A percentile compares a stretch with the other conserved stretches of the same genome.
Evolutionary conservation across 2,113 vertebrate species (phyloP).

Genomic region (Vanacampus margaritifer): DNA sequence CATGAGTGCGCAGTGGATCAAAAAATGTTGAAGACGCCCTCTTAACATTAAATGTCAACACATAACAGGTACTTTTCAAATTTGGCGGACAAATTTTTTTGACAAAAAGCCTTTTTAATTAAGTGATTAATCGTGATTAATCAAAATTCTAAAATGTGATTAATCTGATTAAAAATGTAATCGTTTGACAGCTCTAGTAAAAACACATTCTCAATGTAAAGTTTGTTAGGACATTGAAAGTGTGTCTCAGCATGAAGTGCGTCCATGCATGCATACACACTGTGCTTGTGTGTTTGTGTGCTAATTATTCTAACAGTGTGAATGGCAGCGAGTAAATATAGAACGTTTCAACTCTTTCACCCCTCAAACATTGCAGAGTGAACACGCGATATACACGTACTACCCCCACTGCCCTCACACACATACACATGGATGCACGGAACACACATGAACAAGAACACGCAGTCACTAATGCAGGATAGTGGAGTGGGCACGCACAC

Average conservation of each 20-base stretch:
- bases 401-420: constrained; percentile 35
- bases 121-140: no score
- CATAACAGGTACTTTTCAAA: no score
- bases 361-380: constrained; percentile 39
- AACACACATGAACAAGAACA: constrained; percentile 29
- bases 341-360: constrained; percentile 54
- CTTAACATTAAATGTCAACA: no score
- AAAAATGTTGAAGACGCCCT: no score
- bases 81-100: no score
- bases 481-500: constrained; percentile 26
- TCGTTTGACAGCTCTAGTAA: no score
- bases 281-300: constrained; percentile 52
- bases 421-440: constrained; percentile 18
- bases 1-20: no score
- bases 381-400: constrained; percentile 48
- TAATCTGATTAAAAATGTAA: no score
- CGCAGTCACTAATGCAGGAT: constrained; percentile 37
- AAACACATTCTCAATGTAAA: not conserved
- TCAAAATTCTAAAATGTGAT: no score
- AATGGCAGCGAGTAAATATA: constrained; percentile 62
- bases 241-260: constrained; percentile 7
- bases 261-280: constrained; percentile 16
- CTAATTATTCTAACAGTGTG: constrained; percentile 55
- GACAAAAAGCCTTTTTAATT: no score
- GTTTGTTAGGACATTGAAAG: not conserved